A percentile compares a stretch with the other conserved stretches of the same genome.
These are phyloP conservation scores for Microchrysa polita DNA, from an alignment of 2,888 invertebrate genomes.

Conservation along the genomic window DNA sequence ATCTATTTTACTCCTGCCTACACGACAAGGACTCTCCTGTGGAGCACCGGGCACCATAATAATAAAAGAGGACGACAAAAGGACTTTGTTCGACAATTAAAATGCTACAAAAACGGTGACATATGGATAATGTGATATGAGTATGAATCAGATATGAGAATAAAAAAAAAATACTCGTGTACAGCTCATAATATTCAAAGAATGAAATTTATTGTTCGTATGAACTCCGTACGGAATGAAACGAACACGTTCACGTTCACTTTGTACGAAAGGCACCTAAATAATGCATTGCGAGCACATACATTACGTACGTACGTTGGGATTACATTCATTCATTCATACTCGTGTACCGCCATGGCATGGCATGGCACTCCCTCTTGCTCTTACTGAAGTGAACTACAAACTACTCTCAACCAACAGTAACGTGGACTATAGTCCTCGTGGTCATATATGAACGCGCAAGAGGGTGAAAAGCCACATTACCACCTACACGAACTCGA, in stretches of 20 bases:
- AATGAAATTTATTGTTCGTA: too few relatives aligned
- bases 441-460: background rate
- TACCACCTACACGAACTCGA: background rate
- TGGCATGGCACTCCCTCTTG: too few relatives aligned
- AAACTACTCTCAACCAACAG: constrained; percentile 5
- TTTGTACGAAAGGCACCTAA: too few relatives aligned
- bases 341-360: too few relatives aligned
- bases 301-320: too few relatives aligned
- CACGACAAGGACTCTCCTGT: too few relatives aligned
- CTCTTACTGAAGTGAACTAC: constrained; percentile 13
- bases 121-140: constrained; percentile 36
- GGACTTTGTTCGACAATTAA: constrained; percentile 18
- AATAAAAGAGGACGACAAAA: background rate
- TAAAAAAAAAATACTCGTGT: background rate
- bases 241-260: too few relatives aligned
- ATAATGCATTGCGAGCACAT: too few relatives aligned
- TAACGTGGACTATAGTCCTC: background rate
- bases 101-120: constrained; percentile 34
- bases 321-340: too few relatives aligned
- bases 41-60: background rate
- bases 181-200: too few relatives aligned
- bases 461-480: constrained; percentile 1
- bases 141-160: constrained; percentile 6
- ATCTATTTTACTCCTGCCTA: background rate
- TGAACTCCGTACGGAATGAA: too few relatives aligned